A percentile compares a stretch with the other conserved stretches of the same genome.
Conservation (phyloP, 2,113 vertebrate species). For the Elephantulus edwardii region DNA sequence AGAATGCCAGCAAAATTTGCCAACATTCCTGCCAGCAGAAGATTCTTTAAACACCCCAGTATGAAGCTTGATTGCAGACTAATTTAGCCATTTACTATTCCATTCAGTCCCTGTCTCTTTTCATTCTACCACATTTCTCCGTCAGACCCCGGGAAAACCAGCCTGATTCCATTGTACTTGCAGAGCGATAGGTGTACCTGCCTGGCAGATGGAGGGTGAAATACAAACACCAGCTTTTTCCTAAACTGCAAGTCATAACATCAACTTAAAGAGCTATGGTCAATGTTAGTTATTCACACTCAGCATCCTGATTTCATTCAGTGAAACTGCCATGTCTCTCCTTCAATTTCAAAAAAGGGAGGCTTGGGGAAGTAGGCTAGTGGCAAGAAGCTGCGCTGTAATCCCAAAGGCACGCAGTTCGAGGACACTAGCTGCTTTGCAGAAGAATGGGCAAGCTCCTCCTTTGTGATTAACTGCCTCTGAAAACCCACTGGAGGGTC, state of each 20-base stretch:
- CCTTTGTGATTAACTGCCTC: no score
- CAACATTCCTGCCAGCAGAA: neutral
- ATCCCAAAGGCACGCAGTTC: no score
- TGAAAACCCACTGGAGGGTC: no score
- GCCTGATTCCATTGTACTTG: no score
- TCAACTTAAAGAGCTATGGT: neutral
- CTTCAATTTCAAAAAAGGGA: constrained; percentile 38
- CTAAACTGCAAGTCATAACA: neutral
- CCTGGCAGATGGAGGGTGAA: neutral
- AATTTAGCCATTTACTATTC: neutral
- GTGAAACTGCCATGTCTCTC: constrained; percentile 19
- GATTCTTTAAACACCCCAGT: neutral
- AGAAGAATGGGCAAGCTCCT: no score
- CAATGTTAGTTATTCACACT: neutral
- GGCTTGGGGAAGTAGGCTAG: no score
- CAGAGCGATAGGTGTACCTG: neutral
- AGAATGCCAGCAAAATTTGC: neutral
- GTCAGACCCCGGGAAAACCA: neutral
- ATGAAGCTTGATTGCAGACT: neutral
- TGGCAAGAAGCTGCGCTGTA: no score
- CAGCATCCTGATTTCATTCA: neutral
- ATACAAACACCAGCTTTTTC: neutral
- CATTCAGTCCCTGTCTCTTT: neutral
- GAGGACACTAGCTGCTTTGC: no score
- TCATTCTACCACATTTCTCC: neutral